Base-by-base conservation (phyloP, 1,140 invertebrate species). In the Penaeus chinensis region DNA sequence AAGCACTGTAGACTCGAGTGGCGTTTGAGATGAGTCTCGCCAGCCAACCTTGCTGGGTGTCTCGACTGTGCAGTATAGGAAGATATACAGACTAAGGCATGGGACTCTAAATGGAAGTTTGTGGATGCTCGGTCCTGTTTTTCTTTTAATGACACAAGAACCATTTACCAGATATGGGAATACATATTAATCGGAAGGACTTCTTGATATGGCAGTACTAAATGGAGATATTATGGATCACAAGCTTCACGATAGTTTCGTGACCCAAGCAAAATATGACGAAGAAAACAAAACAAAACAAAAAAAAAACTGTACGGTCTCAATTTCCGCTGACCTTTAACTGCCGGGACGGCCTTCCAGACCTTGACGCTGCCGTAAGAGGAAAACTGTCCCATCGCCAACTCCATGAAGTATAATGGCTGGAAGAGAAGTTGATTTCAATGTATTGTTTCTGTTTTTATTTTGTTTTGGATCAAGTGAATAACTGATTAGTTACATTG, bases 301-400 rank as follows among this genome's bases (percentile, higher is more conserved):
- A 42, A 77, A 42, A 42, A 77, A 0, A 32, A 32, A 32, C 32
- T 16, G 27, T 4, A 42, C 37, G 37, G 1, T 80, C 42, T 27
- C 60, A 0, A 81, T 81, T 19, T 3, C 7, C 0, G 42, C 81
- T 47, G 90, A 92, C 92, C 92, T 92, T 91, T 92, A 11, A 92
- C 89, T 80, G 92, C 90, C 20, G 92, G 92, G 7, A 91, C 90
- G 54, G 90, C 90, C 69, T 90, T 90, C 92, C 92, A 93, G 20
- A 92, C 91, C 84, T 92, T 92, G 37, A 93, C 90, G 74, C 91
- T 91, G 27, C 92, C 91, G 47, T 91, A 90, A 27, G 91, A 91
- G 18, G 90, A 91, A 90, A 93, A 94, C 89, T 94, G 94, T n/a
- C 94, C 94, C n/a, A 94, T 90, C 2, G 92, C 91, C n/a, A 93